These are phyloP conservation scores for Paramormyrops kingsleyae DNA, from an alignment of 2,113 vertebrate genomes.

Conservation along the genomic window DNA sequence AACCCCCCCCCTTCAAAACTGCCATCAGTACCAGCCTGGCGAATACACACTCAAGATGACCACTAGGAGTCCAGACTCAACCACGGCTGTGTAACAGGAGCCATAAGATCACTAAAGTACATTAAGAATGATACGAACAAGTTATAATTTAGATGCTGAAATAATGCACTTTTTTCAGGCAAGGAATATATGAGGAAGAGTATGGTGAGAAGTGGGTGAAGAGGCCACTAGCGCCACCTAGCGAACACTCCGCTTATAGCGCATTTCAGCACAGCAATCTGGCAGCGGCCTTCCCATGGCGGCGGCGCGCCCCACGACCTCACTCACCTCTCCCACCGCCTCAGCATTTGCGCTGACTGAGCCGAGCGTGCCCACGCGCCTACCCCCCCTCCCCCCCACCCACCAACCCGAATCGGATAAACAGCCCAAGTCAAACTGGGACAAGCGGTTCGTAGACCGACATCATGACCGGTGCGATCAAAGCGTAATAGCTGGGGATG, in stretches of 20 bases:
- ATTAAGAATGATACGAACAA: neutral
- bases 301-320: neutral
- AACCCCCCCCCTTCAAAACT: neutral
- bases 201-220: neutral
- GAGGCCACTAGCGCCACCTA: neutral
- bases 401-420: conserved; percentile 13
- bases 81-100: neutral
- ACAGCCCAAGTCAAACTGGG: conserved; percentile 21
- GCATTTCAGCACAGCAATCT: neutral
- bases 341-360: neutral
- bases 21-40: neutral
- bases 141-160: neutral
- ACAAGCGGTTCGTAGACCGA: neutral
- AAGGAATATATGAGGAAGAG: neutral
- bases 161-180: neutral
- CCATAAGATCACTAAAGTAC: neutral
- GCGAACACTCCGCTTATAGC: neutral
- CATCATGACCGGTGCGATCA: conserved; percentile 19
- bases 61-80: neutral
- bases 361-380: neutral
- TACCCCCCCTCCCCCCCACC: neutral
- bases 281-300: neutral
- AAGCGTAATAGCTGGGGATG: neutral
- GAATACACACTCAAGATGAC: neutral
- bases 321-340: neutral